A percentile compares a stretch with the other conserved stretches of the same genome.
Evolutionary conservation across 2,888 invertebrate species (phyloP).

Genomic region (Capitulum mitella): DNA sequence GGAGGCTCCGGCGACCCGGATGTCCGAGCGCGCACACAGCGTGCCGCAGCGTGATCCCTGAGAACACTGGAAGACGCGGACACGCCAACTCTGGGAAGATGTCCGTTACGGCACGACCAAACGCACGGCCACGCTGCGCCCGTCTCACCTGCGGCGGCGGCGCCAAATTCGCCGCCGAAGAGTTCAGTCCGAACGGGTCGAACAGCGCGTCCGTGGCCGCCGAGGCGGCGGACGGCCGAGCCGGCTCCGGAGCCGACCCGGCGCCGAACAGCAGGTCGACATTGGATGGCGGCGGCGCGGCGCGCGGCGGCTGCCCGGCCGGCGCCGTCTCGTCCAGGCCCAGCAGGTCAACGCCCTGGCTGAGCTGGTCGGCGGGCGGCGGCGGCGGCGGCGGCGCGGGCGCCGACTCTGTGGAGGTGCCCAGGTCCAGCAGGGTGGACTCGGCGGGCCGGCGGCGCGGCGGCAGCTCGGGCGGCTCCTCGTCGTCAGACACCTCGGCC

Average conservation of each 20-base stretch:
- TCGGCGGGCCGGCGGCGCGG: neutral
- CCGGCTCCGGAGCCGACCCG: neutral
- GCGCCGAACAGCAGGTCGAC: slow-evolving; percentile 2
- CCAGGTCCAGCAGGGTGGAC: neutral
- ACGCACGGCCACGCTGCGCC: no score
- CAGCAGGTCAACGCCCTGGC: neutral
- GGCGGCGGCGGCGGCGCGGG: neutral
- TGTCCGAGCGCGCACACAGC: no score
- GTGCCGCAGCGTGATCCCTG: no score
- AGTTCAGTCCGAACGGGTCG: slow-evolving; percentile 19
- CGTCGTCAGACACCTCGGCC: slow-evolving; percentile 1
- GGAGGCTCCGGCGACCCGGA: no score
- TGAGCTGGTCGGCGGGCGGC: neutral
- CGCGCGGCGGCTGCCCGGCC: neutral
- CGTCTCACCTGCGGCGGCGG: neutral
- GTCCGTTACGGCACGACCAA: no score
- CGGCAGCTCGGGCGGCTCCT: slow-evolving; percentile 23
- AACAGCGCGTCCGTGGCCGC: neutral
- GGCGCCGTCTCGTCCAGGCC: neutral
- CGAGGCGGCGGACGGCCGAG: neutral
- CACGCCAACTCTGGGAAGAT: no score
- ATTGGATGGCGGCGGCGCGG: slow-evolving; percentile 2
- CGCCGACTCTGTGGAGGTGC: neutral
- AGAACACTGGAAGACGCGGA: no score
- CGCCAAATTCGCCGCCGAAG: neutral